phyloP scores from a whole-genome alignment of 2,888 invertebrate species.

The Aspidapion aeneum region DNA sequence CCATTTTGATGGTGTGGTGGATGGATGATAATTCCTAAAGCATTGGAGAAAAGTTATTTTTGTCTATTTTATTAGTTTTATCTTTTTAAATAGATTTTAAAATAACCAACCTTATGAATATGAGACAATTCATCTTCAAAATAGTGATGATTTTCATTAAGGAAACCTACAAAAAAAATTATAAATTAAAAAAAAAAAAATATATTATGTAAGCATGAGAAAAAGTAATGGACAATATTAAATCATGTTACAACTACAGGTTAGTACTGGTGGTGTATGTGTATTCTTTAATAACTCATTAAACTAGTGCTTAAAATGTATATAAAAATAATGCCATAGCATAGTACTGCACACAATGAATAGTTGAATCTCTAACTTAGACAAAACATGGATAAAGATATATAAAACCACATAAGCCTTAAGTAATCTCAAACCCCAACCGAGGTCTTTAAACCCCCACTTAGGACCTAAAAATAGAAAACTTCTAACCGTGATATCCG shows the following conservation, averaged over 20 bases:
- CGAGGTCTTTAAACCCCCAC: slow-evolving; percentile 16
- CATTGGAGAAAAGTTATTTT: slow-evolving; percentile 12
- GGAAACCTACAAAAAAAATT: slow-evolving; percentile 61
- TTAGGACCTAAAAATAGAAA: slow-evolving; percentile 2
- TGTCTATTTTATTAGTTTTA: slow-evolving; percentile 1
- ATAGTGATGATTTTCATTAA: slow-evolving; percentile 67
- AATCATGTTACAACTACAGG: too few relatives aligned
- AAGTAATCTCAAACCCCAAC: neutral
- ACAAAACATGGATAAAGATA: neutral
- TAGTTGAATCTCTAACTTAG: too few relatives aligned
- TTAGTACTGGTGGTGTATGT: too few relatives aligned
- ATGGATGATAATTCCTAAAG: slow-evolving; percentile 45
- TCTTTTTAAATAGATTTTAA: slow-evolving; percentile 7
- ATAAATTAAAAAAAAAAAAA: too few relatives aligned
- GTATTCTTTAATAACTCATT: too few relatives aligned
- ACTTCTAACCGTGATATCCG: slow-evolving; percentile 68
- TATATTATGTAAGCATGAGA: too few relatives aligned
- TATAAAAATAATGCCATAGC: too few relatives aligned
- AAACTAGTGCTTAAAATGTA: too few relatives aligned
- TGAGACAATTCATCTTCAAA: slow-evolving; percentile 61
- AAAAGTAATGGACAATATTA: slow-evolving; percentile 11
- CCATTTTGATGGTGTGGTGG: slow-evolving; percentile 28
- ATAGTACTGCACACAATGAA: too few relatives aligned
- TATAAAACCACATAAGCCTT: neutral
- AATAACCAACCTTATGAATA: slow-evolving; percentile 53